Evolutionary conservation across 2,797 vertebrate species (phyloP), one percentile per base, ranked within the genome.

Genomic region (Diceros bicornis): DNA sequence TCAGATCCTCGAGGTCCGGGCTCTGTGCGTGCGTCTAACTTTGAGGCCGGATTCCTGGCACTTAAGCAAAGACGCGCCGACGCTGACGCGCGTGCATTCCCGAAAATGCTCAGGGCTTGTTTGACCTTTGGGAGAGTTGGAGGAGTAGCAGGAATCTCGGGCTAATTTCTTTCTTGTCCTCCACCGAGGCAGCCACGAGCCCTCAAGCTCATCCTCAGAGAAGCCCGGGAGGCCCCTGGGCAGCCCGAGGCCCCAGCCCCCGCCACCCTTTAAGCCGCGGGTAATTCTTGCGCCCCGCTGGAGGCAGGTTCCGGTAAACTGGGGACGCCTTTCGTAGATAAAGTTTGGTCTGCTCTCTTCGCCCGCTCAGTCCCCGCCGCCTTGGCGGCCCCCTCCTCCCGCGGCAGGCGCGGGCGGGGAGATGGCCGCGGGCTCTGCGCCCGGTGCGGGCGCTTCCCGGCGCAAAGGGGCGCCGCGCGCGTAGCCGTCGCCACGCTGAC

Each of bases 401-500:
- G 12, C n/a, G 11, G 57, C 66, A 83, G 74, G 66, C 82, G 69
- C 91, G 85, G 94, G 94, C 59, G 37, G 89, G 87, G 95, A 87
- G 12, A 86, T 94, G 92, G 95, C 96, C 89, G 50, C 75, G 7
- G 78, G 69, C 79, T 32, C 29, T 34, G 75, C 78, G 20, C 10
- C 85, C 41, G 25, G 69, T 96, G 57, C 68, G 52, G 89, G 75
- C 85, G 86, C 94, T 95, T 90, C 66, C 52, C 62, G 29, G 93
- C 91, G 96, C 97, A 71, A 92, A 96, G 61, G n/a, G 77, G 95
- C 89, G 89, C 96, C 11, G 75, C 72, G 92, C 84, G 81, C 32
- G 77, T 92, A 91, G 97, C 96, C 82, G 77, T 92, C 29, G 86
- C 93, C 92, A 34, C 95, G 93, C 89, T 37, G 91, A 92, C 96